A percentile compares a stretch with the other conserved stretches of the same genome.
phyloP scores from a whole-genome alignment of 2,888 invertebrate genomes.

The Chrysolina americana region DNA sequence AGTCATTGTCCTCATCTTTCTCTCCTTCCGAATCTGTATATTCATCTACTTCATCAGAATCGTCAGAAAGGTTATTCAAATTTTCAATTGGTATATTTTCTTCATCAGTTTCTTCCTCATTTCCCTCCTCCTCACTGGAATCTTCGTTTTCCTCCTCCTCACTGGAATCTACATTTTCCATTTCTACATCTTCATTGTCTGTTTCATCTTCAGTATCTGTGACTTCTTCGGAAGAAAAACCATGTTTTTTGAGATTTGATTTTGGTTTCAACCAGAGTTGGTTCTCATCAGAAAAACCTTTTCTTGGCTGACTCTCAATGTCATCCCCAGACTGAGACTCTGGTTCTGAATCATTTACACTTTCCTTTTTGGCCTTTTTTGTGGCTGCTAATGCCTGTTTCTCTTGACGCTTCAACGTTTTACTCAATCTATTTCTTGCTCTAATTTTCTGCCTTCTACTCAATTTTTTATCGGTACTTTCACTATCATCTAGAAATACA shows the following conservation, averaged over 20 bases:
- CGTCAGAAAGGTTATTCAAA: slow-evolving; percentile 64
- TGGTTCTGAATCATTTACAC: slow-evolving; percentile 44
- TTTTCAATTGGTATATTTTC: slow-evolving; percentile 54
- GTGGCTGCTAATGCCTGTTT: slow-evolving; percentile 51
- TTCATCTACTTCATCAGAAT: slow-evolving; percentile 63
- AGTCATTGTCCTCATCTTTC: slow-evolving; percentile 75
- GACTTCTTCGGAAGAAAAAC: slow-evolving; percentile 53
- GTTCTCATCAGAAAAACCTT: slow-evolving; percentile 81
- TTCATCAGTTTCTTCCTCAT: slow-evolving; percentile 62
- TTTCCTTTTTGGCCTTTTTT: not conserved
- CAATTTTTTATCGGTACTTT: slow-evolving; percentile 71
- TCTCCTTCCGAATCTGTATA: slow-evolving; percentile 55
- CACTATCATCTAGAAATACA: slow-evolving; percentile 69
- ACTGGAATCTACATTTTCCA: too few species aligned
- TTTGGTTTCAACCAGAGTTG: slow-evolving; percentile 79
- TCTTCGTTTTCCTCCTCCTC: slow-evolving; percentile 61
- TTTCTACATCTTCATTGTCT: slow-evolving; percentile 49
- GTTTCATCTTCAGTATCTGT: slow-evolving; percentile 56
- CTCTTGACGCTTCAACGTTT: slow-evolving; percentile 53
- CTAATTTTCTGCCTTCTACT: slow-evolving; percentile 71
- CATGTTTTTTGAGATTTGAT: slow-evolving; percentile 62
- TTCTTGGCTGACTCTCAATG: slow-evolving; percentile 50
- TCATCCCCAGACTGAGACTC: slow-evolving; percentile 59
- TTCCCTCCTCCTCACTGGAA: slow-evolving; percentile 26
- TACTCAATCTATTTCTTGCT: slow-evolving; percentile 59